Evolutionary conservation across 1,140 invertebrate genomes (phyloP), one percentile per base, ranked within the genome.

Genomic region (Cotesia chilonis): DNA sequence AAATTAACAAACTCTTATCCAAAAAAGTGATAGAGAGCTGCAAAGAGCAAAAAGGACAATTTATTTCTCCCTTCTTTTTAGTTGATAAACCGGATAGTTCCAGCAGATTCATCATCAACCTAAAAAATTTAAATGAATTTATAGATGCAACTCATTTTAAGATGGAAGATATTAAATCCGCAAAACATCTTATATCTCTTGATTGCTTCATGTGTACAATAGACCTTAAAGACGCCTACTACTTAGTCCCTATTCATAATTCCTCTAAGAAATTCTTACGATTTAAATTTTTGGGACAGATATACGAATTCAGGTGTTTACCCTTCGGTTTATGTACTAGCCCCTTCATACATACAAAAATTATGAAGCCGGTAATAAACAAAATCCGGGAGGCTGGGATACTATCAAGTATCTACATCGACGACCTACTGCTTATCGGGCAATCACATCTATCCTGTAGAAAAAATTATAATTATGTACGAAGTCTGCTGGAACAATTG

Each of bases 201-300:
- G 65, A 28, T 20, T 14, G n/a, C n/a, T 67, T 52, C 17, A 67
- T 67, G 65, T 14, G 41, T 9, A 52, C 65, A 14, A 20, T 67
- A 47, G 65, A 67, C 20, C 41, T 67, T 1, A 67, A 67, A n/a
- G 65, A 67, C n/a, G 65, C 65, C 3, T 67, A 67, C 35, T 67
- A 28, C 14, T 20, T 67, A 20, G 41, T 67, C 7, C 47, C 65
- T 28, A 51, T 67, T 5, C 14, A 20, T 28, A 28, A 67, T 6
- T 28, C 6, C 28, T 12, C 17, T 35, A 36, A 28, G 9, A 67
- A 67, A 67, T 67, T 52, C n/a, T 51, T 67, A 14, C 17, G 41
- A 54, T 67, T 67, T 20, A 7, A 54, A 52, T 67, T 67, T 67
- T 3, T 1, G 3, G 47, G 65, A 28, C 17, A 67, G 54, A 7